These are phyloP conservation scores for Pachyramphus minor DNA, from an alignment of 2,113 vertebrate genomes.

Conservation along the genomic window DNA sequence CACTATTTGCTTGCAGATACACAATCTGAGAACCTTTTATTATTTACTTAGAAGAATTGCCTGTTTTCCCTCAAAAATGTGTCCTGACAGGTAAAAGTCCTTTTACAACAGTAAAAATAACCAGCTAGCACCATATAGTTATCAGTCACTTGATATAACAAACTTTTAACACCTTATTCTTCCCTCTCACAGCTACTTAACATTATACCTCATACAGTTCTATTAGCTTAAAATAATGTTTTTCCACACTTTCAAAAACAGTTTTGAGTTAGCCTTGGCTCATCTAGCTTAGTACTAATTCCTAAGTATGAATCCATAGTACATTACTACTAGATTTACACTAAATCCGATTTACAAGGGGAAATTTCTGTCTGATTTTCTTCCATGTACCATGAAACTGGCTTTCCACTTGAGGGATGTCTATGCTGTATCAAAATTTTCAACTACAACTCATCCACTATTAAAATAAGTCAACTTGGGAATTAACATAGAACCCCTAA, in stretches of 20 bases:
- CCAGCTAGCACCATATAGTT: neutral
- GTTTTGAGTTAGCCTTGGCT: neutral
- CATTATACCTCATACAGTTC: neutral
- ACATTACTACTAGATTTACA: neutral
- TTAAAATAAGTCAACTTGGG: neutral
- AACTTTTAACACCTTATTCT: neutral
- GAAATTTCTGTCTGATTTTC: neutral
- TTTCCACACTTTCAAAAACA: neutral
- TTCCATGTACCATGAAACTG: neutral
- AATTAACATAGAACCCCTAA: neutral
- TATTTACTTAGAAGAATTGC: neutral
- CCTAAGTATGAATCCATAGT: neutral
- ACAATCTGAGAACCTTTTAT: neutral
- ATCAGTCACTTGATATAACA: neutral
- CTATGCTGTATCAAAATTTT: neutral
- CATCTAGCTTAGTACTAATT: neutral
- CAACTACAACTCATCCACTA: neutral
- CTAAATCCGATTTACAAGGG: neutral
- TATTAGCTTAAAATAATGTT: neutral
- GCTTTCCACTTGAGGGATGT: neutral
- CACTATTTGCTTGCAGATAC: neutral
- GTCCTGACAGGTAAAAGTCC: neutral
- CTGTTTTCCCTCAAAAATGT: neutral
- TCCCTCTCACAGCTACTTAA: neutral
- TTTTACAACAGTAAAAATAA: neutral